Percentiles rank a stretch among this genome's conserved stretches.
These are phyloP conservation scores for Pionites leucogaster DNA, from an alignment of 2,113 vertebrate species.

Conservation along the genomic window DNA sequence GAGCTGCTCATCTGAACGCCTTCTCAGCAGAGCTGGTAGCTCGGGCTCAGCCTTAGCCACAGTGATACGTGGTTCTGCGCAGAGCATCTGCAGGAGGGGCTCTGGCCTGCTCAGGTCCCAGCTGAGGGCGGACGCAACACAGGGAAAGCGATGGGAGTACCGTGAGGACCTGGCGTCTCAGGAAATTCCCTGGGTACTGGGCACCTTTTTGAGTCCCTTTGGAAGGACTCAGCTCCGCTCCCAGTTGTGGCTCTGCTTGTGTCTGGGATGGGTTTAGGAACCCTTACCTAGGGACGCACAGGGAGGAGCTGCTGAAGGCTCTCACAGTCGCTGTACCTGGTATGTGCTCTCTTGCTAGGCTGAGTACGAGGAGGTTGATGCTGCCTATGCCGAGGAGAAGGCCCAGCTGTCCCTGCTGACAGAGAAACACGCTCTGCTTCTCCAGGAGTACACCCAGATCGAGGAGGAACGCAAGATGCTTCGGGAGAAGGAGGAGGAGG, in stretches of 20 bases:
- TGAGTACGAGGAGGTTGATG: slow-evolving; percentile 69
- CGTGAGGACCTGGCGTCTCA: neutral
- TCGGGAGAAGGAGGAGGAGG: slow-evolving; percentile 67
- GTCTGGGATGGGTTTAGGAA: neutral
- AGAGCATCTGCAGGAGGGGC: neutral
- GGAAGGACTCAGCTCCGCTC: neutral
- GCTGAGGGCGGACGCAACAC: neutral
- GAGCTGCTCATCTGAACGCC: neutral
- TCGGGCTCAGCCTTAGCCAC: neutral
- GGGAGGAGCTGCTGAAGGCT: neutral
- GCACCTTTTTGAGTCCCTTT: neutral
- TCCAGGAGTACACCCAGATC: slow-evolving; percentile 79
- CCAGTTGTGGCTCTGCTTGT: neutral
- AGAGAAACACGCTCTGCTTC: slow-evolving; percentile 64
- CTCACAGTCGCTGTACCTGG: neutral
- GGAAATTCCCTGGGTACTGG: neutral
- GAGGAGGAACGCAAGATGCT: slow-evolving; percentile 66
- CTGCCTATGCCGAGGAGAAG: slow-evolving; percentile 68
- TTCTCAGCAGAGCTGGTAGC: neutral
- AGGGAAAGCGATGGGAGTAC: neutral
- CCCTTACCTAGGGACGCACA: neutral
- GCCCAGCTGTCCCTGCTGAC: slow-evolving; percentile 72
- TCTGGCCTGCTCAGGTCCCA: neutral
- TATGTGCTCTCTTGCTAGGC: slow-evolving; percentile 61
- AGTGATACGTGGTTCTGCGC: accelerated